phyloP scores from a whole-genome alignment of 2,113 vertebrate species.

The Sciurus niger region DNA sequence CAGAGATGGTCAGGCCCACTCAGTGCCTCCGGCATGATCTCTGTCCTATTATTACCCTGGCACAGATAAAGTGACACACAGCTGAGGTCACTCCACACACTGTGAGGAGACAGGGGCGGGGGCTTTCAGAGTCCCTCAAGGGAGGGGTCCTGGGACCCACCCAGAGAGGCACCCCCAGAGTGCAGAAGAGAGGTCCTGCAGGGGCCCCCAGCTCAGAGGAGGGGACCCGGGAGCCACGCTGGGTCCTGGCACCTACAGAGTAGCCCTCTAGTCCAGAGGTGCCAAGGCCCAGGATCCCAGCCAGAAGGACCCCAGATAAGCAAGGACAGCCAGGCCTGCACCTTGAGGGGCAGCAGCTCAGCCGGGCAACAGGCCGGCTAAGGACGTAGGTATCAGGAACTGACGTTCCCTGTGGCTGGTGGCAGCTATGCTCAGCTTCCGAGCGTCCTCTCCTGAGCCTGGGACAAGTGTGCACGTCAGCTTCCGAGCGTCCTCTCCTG shows the following conservation, averaged over 20 bases:
- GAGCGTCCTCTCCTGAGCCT: neutral
- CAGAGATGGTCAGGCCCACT: slow-evolving; percentile 50
- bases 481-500: neutral
- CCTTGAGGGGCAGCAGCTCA: too few relatives aligned
- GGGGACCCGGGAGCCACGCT: accelerated
- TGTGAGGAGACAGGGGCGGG: too few relatives aligned
- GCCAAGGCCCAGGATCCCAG: neutral
- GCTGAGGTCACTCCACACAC: slow-evolving; percentile 7
- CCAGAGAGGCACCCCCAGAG: neutral
- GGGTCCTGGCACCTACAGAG: too few relatives aligned
- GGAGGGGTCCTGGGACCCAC: neutral
- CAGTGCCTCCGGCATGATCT: neutral
- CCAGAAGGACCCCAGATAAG: neutral
- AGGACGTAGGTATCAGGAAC: neutral
- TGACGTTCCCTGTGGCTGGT: accelerated
- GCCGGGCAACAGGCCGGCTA: neutral
- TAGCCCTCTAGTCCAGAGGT: neutral
- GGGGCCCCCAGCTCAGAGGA: neutral
- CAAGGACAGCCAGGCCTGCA: neutral
- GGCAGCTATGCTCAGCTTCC: accelerated
- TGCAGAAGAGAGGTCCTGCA: neutral
- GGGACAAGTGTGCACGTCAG: neutral
- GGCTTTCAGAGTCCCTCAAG: neutral
- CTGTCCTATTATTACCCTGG: slow-evolving; percentile 70
- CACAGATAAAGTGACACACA: neutral